phyloP scores from a whole-genome alignment of 1,140 invertebrate species.

The Carcinoscorpius rotundicauda region DNA sequence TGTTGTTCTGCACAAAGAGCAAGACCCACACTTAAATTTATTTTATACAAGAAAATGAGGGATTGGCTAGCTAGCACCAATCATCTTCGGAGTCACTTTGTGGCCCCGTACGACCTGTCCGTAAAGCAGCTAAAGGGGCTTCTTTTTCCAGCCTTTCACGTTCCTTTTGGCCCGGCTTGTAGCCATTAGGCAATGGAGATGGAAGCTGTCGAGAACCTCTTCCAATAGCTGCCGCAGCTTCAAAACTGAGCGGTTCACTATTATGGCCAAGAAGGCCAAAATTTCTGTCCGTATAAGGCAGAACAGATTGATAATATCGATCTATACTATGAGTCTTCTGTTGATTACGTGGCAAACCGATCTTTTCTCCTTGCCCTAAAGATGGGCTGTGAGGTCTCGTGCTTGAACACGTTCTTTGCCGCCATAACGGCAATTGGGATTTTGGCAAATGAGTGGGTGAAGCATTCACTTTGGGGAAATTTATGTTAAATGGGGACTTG shows the following conservation, averaged over 20 bases:
- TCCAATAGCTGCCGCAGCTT: constrained; percentile 78
- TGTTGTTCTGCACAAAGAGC: no score
- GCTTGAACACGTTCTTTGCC: constrained; percentile 7
- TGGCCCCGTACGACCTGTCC: constrained; percentile 16
- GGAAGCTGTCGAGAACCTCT: constrained; percentile 63
- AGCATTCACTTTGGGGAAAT: constrained; percentile 81
- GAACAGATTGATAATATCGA: neutral
- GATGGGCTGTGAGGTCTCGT: no score
- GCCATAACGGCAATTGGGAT: constrained; percentile 21
- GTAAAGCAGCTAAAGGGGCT: constrained; percentile 10
- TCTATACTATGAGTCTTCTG: neutral
- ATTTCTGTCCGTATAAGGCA: neutral
- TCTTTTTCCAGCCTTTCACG: neutral
- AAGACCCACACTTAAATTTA: no score
- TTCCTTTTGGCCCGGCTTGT: constrained; percentile 45
- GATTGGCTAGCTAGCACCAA: constrained; percentile 30
- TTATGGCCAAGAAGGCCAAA: constrained; percentile 4
- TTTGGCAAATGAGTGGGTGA: constrained; percentile 62
- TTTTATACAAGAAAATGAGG: no score
- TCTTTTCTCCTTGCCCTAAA: constrained; percentile 17
- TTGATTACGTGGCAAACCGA: constrained; percentile 2
- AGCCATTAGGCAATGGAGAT: constrained; percentile 69
- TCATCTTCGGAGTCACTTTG: constrained; percentile 30
- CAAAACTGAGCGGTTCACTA: constrained; percentile 56
- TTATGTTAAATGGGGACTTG: constrained; percentile 46